Base-by-base conservation (phyloP, 2,888 invertebrate species). In the Rotaria macrura region DNA sequence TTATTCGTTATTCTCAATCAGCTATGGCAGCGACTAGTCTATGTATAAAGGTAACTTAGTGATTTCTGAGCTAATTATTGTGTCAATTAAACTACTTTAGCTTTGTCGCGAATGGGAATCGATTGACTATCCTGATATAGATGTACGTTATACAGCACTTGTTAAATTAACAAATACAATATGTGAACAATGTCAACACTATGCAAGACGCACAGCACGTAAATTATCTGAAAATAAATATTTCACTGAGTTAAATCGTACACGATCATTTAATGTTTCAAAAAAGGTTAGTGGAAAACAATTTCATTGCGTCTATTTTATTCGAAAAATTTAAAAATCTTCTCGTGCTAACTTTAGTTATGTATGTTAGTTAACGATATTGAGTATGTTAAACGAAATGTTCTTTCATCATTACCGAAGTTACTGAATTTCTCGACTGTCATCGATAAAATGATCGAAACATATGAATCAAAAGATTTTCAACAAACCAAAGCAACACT, bases 131-230 rank as follows among this genome's bases (percentile, higher is more conserved):
- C 79, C 79, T 14, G 43, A 79, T 43, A 7, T 3, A 4, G 20
- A 79, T n/a, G 14, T 79, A 12, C 79, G 43, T n/a, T 79, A 79
- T 43, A 79, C 40, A 43, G 79, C 79, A 79, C 12, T 79, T 25
- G 43, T 79, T 25, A 79, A 79, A 79, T 43, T 79, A 79, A 79
- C 79, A 43, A 79, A 79, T 79, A 79, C 79, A 20, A 79, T 79
- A n/a, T 79, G 79, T 79, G 79, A 79, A 43, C 79, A 79, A 79
- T 79, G 79, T 79, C 79, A 79, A 79, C 43, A 79, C n/a, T 79
- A 79, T 43, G 79, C 79, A 12, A 43, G 79, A 79, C 79, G 43
- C 14, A 79, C n/a, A 43, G 40, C 40, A 79, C 79, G 43, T n/a
- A 79, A 79, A 79, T 79, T 79, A 43, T 40, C 43, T 3, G 79